phyloP scores from a whole-genome alignment of 2,113 vertebrate species.

The Chitala chitala region DNA sequence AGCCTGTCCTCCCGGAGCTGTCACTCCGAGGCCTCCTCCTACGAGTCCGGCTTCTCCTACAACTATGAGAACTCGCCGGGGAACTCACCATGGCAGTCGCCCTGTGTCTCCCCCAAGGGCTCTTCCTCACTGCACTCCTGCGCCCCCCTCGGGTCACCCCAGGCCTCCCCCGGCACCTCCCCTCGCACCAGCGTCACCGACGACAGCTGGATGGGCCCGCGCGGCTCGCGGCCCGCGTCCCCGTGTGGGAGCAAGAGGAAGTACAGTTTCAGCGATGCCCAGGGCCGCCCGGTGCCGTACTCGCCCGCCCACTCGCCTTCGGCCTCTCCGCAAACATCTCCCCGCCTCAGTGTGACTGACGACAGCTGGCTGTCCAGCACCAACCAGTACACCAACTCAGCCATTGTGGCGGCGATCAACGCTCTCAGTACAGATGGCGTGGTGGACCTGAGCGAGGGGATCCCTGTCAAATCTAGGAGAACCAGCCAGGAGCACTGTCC shows the following conservation, averaged over 20 bases:
- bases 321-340: conserved; percentile 80
- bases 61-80: conserved; percentile 85
- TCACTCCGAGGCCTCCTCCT: conserved; percentile 91
- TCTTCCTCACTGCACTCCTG: conserved; percentile 63
- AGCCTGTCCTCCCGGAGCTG: conserved; percentile 94
- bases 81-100: conserved; percentile 94
- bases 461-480: conserved; percentile 85
- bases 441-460: conserved; percentile 77
- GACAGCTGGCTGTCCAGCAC: conserved; percentile 84
- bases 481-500: conserved; percentile 72
- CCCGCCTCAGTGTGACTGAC: conserved; percentile 82
- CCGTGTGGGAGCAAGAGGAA: conserved; percentile 90
- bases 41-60: conserved; percentile 87
- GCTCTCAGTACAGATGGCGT: conserved; percentile 88
- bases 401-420: conserved; percentile 93
- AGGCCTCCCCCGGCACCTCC: conserved; percentile 81
- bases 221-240: conserved; percentile 71
- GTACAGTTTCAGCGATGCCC: conserved; percentile 75
- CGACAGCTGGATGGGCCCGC: conserved; percentile 79
- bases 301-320: conserved; percentile 82
- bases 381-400: conserved; percentile 94
- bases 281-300: conserved; percentile 67
- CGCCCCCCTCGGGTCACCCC: conserved; percentile 69
- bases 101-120: conserved; percentile 87
- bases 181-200: conserved; percentile 77